Base-by-base conservation (phyloP, 2,888 invertebrate genomes). In the Odontomyia ornata region DNA sequence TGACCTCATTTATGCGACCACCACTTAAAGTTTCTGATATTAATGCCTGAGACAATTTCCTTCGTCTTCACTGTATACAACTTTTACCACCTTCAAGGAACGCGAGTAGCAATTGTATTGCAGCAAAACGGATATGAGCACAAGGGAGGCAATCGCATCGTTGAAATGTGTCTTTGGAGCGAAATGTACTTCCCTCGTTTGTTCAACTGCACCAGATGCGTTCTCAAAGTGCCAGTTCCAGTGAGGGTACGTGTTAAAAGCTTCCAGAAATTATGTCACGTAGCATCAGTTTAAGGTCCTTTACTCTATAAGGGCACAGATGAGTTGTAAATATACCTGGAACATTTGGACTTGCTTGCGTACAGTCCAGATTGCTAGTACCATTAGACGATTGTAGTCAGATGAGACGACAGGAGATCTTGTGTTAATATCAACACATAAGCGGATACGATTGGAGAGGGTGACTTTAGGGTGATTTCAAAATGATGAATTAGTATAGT, bases 201-300 rank as follows among this genome's bases (percentile, higher is more conserved):
- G 1, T 23, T 3, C 15, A 21, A 15, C 27, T 46, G 47, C 25
- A 69, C 27, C 69, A 69, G 69, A 43, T 69, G 69, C 69, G 69
- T 47, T 69, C 18, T 23, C 7, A 69, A 69, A 30, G 47, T 47
- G 7, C 47, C 23, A n/a, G 25, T 25, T n/a, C 5, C 25, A 27
- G 47, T 18, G 25, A 69, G 69, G 69, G 69, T 69, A 69, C 46
- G 69, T 69, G 73, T 36, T 73, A 57, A 73, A 73, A 73, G 73
- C 57, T 57, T 56, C 60, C n/a, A 23, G 73, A 60, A 73, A 73
- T 73, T 57, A 57, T 73, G 73, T 73, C 73, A 73, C 73, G 73
- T 73, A 73, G 36, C 21, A 36, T 60, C 60, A 15, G 36, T n/a
- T 60, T 27, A 60, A 36, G 30, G 43, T n/a, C 21, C 56, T 30